Base-by-base conservation (phyloP, 2,888 invertebrate species). In the Acrocera orbiculus region DNA sequence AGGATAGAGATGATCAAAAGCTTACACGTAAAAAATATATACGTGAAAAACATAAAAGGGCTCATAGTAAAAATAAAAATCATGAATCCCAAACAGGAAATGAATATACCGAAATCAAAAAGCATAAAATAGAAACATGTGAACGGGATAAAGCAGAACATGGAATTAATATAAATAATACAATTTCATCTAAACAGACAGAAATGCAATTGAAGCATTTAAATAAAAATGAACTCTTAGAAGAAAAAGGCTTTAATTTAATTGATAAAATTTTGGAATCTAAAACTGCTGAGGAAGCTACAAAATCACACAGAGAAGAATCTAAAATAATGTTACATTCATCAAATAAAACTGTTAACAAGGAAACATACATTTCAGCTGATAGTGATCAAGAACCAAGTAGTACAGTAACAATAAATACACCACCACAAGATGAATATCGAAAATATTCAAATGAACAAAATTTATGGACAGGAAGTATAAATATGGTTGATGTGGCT, bases 401-500 rank as follows among this genome's bases (percentile, higher is more conserved):
- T 35, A 83, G 83, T 26, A 83, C 83, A 5, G 80, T 82, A 4
- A 70, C 64, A 2, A 75, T 75, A 26, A 68, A 70, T 22, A 70
- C 70, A 3, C 70, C 70, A 7, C 50, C 51, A 4, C 48, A 49
- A 29, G 50, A 51, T 43, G 52, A 53, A 4, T 58, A 57, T 39
- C 35, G 46, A 14, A 48, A 48, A n/a, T 50, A 47, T 34, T 43
- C 44, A 22, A 46, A 48, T 16, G 53, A 52, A 17, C 16, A 29
- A 5, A 26, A 37, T 2, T 34, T 42, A 15, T 60, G 60, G 60
- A 76, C 75, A 38, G 92, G 92, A 2, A 76, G 73, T 42, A 75
- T 92, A 6, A 79, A 76, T 48, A 90, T 90, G 86, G 76, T 81
- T 5, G 92, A 92, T 50, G 83, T 90, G 1, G 81, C 87, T 0